Base-by-base conservation (phyloP, 1,140 invertebrate species). In the Kradibia gibbosae region DNA sequence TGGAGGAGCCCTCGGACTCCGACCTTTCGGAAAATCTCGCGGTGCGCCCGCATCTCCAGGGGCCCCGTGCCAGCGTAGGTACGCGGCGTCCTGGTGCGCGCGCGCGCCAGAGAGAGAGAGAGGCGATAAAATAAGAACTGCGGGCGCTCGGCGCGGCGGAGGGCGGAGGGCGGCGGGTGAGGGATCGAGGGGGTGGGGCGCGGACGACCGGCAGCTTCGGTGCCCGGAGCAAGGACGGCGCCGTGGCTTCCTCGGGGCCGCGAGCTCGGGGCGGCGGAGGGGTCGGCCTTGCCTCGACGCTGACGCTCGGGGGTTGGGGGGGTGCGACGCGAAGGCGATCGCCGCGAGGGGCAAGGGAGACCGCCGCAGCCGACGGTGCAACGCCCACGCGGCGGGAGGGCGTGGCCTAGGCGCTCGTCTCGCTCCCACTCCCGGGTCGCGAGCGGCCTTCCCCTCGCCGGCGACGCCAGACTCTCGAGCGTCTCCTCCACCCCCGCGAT, bases 361-460 rank as follows among this genome's bases (percentile, higher is more conserved):
- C 15, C 22, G n/a, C 55, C 5, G 22, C 4, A 36, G n/a, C 48
- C 78, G 11, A 48, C 57, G 82, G 20, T 60, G 78, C 82, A 86
- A 89, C 90, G 89, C 89, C 90, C 88, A 87, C 87, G 85, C 85
- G 80, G 71, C 86, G 83, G 85, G 80, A 70, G 84, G 89, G 90
- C 90, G 90, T 90, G 90, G 89, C 85, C 83, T 86, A 70, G 81
- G 17, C 55, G 25, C 55, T 36, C 62, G 8, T 39, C 13, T 20
- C 36, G 34, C 39, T 11, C 7, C 13, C 45, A 71, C 75, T 31
- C 70, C 39, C 42, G 39, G n/a, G 57, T 25, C 74, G 28, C 65
- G 11, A 20, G 3, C 22, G 13, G 5, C 20, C 50, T 17, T 53
- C 15, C 20, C 22, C 50, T 45, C 50, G 20, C 50, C 5, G 15